These are phyloP conservation scores for Eupelmus urozonus DNA, from an alignment of 2,888 invertebrate genomes.

Conservation along the genomic window DNA sequence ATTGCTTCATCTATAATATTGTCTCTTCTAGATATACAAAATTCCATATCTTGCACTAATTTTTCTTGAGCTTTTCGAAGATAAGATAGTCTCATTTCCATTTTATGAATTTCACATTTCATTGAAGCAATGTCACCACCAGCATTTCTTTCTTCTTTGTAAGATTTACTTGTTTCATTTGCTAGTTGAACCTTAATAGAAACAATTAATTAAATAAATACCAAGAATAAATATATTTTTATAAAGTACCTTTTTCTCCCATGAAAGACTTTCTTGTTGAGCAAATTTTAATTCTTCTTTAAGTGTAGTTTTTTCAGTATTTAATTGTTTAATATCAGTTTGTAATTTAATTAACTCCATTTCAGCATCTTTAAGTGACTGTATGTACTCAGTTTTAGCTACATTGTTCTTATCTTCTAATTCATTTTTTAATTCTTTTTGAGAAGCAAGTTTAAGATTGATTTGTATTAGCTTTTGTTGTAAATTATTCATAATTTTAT, in stretches of 20 bases:
- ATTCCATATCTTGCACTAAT: slow-evolving; percentile 82
- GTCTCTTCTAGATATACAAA: slow-evolving; percentile 82
- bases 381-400: slow-evolving; percentile 78
- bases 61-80: slow-evolving; percentile 81
- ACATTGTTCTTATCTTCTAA: slow-evolving; percentile 80
- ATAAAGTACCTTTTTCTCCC: slow-evolving; percentile 86
- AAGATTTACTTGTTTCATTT: slow-evolving; percentile 84
- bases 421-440: slow-evolving; percentile 79
- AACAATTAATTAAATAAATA: not conserved
- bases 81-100: slow-evolving; percentile 83
- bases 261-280: slow-evolving; percentile 85
- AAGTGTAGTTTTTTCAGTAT: slow-evolving; percentile 83
- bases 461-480: slow-evolving; percentile 81
- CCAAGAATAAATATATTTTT: not conserved
- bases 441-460: slow-evolving; percentile 76
- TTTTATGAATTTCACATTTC: slow-evolving; percentile 89
- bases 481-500: slow-evolving; percentile 81
- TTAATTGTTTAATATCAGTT: slow-evolving; percentile 83
- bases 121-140: slow-evolving; percentile 87
- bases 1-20: slow-evolving; percentile 81
- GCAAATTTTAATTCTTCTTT: slow-evolving; percentile 82
- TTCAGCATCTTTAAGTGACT: slow-evolving; percentile 83
- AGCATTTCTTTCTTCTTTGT: slow-evolving; percentile 82
- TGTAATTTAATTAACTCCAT: slow-evolving; percentile 83
- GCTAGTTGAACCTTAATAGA: slow-evolving; percentile 80